A percentile compares a stretch with the other conserved stretches of the same genome.
Evolutionary conservation across 2,888 invertebrate species (phyloP).

Genomic region (Corbicula japonica): DNA sequence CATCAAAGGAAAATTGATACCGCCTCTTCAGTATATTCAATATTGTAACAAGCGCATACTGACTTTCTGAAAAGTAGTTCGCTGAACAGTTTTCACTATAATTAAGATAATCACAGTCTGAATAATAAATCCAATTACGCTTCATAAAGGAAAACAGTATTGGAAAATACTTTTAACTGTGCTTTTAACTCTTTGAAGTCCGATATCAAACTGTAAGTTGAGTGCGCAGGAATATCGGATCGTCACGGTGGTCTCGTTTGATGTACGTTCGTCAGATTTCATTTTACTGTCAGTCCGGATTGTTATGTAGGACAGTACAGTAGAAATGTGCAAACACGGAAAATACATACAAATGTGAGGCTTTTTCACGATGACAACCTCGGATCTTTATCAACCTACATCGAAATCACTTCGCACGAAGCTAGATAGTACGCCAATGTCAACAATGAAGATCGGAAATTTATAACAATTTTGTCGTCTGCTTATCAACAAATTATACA

Average conservation of each 20-base stretch:
- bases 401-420: conserved; percentile 39
- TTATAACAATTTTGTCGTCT: conserved; percentile 38
- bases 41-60: conserved; percentile 41
- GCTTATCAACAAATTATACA: conserved; percentile 23
- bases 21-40: conserved; percentile 65
- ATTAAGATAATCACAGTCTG: not conserved
- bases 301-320: conserved; percentile 54
- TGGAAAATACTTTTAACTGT: not conserved
- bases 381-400: conserved; percentile 37
- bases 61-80: conserved; percentile 58
- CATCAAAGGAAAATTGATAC: conserved; percentile 73
- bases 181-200: not conserved
- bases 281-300: conserved; percentile 62
- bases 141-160: not conserved
- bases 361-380: conserved; percentile 43
- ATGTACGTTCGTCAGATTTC: conserved; percentile 64
- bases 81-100: too few relatives aligned
- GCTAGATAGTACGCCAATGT: conserved; percentile 27
- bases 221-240: conserved; percentile 42
- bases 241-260: conserved; percentile 63
- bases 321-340: conserved; percentile 22
- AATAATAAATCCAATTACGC: conserved; percentile 1
- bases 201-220: conserved; percentile 9
- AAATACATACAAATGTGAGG: conserved; percentile 14
- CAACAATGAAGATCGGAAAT: conserved; percentile 18